Percentiles rank a stretch among this genome's conserved stretches.
These are phyloP conservation scores for Muraenolepis orangiensis DNA, from an alignment of 2,797 vertebrate genomes.

Conservation along the genomic window DNA sequence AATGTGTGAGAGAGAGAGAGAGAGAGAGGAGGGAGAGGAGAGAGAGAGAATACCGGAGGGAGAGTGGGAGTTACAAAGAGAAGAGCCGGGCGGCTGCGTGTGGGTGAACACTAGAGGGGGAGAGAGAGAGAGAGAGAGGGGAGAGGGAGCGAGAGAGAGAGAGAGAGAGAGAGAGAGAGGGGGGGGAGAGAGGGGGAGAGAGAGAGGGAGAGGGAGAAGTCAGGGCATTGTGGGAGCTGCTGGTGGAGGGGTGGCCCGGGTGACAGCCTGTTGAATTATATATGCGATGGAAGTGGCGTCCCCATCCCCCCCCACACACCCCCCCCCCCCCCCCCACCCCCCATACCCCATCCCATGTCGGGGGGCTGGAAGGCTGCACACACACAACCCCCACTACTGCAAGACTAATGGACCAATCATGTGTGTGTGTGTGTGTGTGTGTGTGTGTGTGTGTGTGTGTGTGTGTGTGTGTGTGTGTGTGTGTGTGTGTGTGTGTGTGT, in stretches of 20 bases:
- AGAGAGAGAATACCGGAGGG: background rate
- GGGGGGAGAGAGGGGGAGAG: slow-evolving; percentile 27
- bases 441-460: no score
- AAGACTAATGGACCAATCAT: no score
- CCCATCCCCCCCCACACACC: background rate
- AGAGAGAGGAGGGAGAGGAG: background rate
- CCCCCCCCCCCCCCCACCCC: no score
- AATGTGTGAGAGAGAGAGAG: no score
- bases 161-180: slow-evolving; percentile 30
- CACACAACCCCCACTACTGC: background rate
- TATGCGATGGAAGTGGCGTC: slow-evolving; percentile 56
- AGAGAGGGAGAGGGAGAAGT: slow-evolving; percentile 18
- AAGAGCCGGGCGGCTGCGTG: background rate
- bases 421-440: background rate
- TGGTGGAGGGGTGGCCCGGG: slow-evolving; percentile 15
- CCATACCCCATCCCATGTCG: no score
- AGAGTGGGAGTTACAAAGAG: no score
- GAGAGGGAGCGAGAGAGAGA: background rate
- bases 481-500: no score
- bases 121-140: slow-evolving; percentile 8
- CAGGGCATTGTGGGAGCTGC: background rate
- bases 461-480: no score
- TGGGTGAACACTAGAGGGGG: background rate
- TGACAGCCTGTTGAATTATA: slow-evolving; percentile 66
- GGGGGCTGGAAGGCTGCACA: background rate